Conservation (phyloP, 1,140 invertebrate genomes). For the Sitophilus oryzae region DNA sequence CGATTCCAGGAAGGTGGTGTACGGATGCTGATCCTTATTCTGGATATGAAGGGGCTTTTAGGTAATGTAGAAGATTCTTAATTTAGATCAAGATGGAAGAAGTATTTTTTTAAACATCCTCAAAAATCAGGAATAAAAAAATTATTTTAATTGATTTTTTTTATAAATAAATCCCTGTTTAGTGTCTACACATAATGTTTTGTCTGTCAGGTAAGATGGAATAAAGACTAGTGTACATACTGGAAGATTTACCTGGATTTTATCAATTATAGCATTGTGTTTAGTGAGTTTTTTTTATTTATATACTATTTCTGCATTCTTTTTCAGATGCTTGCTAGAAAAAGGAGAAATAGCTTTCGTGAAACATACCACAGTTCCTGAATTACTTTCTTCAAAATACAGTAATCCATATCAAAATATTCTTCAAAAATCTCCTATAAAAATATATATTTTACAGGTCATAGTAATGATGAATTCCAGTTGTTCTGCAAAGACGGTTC, state of each 20-base stretch:
- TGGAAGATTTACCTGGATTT: no score
- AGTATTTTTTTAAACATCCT: neutral
- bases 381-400: slow-evolving; percentile 60
- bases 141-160: neutral
- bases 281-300: no score
- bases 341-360: slow-evolving; percentile 89
- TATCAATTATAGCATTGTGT: no score
- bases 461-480: slow-evolving; percentile 76
- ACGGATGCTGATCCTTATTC: slow-evolving; percentile 83
- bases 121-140: neutral
- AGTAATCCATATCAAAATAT: slow-evolving; percentile 35
- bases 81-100: no score
- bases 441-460: neutral
- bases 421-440: neutral
- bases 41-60: slow-evolving; percentile 83
- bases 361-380: slow-evolving; percentile 75
- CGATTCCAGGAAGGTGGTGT: slow-evolving; percentile 70
- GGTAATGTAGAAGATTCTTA: no score
- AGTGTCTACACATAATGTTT: no score
- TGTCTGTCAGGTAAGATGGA: no score
- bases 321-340: slow-evolving; percentile 69
- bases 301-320: neutral
- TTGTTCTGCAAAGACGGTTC: slow-evolving; percentile 82
- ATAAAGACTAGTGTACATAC: no score
- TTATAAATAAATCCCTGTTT: neutral